Percentiles rank a stretch among this genome's conserved stretches.
Evolutionary conservation across 2,113 vertebrate genomes (phyloP).

Genomic region (Hydropotes inermis): DNA sequence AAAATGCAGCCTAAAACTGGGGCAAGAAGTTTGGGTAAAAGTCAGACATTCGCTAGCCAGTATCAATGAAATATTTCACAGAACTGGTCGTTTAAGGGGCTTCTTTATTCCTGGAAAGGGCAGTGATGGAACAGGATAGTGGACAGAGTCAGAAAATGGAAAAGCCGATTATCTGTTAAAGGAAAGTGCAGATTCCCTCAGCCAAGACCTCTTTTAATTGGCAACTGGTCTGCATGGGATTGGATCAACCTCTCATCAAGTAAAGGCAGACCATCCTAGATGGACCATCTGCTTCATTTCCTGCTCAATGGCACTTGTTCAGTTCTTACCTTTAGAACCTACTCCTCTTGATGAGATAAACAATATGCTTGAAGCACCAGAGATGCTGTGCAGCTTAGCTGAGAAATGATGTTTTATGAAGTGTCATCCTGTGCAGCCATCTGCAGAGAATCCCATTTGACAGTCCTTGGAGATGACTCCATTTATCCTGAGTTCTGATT

Average conservation of each 20-base stretch:
- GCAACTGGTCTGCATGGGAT: constrained; percentile 4
- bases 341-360: constrained; percentile 54
- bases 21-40: not conserved
- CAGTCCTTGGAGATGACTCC: not conserved
- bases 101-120: not conserved
- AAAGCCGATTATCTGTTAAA: not conserved
- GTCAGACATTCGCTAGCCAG: not conserved
- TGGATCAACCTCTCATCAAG: not conserved
- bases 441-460: not conserved
- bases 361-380: constrained; percentile 55
- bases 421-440: not conserved
- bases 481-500: not conserved
- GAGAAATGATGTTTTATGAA: not conserved
- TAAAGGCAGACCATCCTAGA: constrained; percentile 22
- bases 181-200: not conserved
- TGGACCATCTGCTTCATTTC: constrained; percentile 57
- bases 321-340: constrained; percentile 68
- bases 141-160: not conserved
- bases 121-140: not conserved
- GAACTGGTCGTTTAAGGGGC: not conserved
- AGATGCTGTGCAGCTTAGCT: constrained; percentile 37
- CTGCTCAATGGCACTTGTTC: constrained; percentile 45
- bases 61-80: not conserved
- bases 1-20: not conserved
- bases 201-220: constrained; percentile 54